Evolutionary conservation across 2,797 vertebrate species (phyloP), one percentile per base, ranked within the genome.

Genomic region (Danio tinwini): DNA sequence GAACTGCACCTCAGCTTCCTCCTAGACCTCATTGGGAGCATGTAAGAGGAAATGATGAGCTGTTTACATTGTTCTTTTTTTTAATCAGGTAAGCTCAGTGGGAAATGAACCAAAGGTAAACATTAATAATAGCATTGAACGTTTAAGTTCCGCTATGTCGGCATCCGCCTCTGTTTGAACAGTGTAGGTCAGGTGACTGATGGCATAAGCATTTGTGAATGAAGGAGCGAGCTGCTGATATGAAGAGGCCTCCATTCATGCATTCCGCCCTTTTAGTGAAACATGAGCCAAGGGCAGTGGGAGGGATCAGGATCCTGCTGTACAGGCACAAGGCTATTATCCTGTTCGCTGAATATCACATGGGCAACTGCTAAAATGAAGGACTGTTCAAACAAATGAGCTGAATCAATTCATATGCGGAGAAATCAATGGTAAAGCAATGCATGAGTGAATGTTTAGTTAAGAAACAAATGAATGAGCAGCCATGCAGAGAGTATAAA

Each of bases 161-260:
- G 86, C 72, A 67, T 42, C 80, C 78, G 19, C 67, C 80, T 74
- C 83, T 91, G 83, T 93, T 92, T 93, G 88, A 86, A 91, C 83
- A 83, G 84, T 75, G 55, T 56, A 89, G 87, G 82, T 92, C 90
- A 88, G 90, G 87, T 90, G 92, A 92, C 90, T 88, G 82, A 83
- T 81, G 78, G 67, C 80, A 83, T 85, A 90, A 88, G 92, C 90
- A 92, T 92, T 93, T 93, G 88, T 93, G 92, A 93, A 93, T 94
- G 92, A 92, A 85, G 62, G 58, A 83, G 80, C 69, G 62, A 82
- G 77, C 70, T 82, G 76, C 78, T 86, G 84, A 88, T 88, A 88
- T 81, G 84, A 84, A 82, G 82, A 81, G 82, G 81, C 62, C 78
- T 88, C 86, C 91, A 93, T 93, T 94, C 92, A 93, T 91, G 87